phyloP scores from a whole-genome alignment of 2,113 vertebrate genomes.

The Lycocorax pyrrhopterus region DNA sequence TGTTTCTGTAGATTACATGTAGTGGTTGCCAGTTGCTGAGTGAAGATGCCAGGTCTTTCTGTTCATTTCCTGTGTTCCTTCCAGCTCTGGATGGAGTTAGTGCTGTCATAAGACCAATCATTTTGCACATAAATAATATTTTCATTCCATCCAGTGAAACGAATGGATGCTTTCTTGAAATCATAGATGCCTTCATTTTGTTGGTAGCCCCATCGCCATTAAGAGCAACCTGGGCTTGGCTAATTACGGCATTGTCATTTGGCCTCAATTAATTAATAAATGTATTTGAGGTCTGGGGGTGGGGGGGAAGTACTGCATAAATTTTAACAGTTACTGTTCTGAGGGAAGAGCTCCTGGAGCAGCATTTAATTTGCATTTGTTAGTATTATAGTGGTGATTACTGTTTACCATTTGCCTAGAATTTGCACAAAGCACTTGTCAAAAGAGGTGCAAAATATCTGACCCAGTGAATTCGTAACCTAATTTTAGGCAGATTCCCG shows the following conservation, averaged over 20 bases:
- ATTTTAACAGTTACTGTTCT: background rate
- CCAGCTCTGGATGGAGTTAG: background rate
- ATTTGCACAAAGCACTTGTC: background rate
- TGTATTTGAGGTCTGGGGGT: background rate
- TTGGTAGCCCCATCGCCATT: background rate
- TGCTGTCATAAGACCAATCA: background rate
- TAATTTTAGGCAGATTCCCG: background rate
- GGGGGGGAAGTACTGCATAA: background rate
- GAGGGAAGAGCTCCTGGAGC: background rate
- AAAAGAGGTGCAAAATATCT: background rate
- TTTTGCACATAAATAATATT: background rate
- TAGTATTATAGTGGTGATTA: background rate
- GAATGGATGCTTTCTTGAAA: background rate
- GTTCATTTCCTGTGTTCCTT: background rate
- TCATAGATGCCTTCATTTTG: background rate
- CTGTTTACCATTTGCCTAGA: background rate
- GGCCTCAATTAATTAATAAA: background rate
- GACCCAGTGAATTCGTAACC: background rate
- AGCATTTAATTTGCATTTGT: background rate
- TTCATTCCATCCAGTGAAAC: background rate
- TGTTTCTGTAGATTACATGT: background rate
- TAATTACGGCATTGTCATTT: background rate
- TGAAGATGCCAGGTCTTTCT: background rate
- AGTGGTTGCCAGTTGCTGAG: background rate
- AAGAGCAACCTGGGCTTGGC: background rate